phyloP scores from a whole-genome alignment of 2,888 invertebrate species.

The Enoplolaimus lenunculus region DNA sequence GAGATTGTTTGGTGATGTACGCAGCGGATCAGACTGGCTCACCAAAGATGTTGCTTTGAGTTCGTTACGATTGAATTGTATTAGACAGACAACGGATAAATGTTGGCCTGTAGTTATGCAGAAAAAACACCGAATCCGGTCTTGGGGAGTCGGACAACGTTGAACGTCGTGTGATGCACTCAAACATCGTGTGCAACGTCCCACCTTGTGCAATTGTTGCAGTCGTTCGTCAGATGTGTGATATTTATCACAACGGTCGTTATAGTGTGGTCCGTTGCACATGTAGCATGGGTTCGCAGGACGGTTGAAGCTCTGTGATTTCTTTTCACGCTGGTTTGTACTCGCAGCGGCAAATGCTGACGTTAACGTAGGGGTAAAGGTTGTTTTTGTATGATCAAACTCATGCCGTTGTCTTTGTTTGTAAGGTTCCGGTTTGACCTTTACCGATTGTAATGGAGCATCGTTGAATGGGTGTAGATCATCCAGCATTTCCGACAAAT shows the following conservation, averaged over 20 bases:
- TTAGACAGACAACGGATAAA: background rate
- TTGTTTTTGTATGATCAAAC: background rate
- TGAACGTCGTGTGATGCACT: background rate
- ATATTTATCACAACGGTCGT: background rate
- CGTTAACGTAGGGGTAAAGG: background rate
- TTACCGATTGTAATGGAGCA: background rate
- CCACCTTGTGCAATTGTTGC: background rate
- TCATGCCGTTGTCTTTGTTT: background rate
- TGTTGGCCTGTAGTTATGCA: background rate
- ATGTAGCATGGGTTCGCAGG: background rate
- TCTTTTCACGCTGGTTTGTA: background rate
- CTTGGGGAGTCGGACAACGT: background rate
- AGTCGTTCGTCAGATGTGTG: background rate
- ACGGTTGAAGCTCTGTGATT: background rate
- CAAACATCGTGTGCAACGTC: background rate
- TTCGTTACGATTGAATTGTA: constrained; percentile 23
- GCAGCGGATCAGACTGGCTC: too few relatives aligned
- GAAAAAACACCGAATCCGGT: background rate
- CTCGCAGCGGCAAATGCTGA: background rate
- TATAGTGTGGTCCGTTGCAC: background rate
- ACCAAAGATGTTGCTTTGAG: too few relatives aligned
- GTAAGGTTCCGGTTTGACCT: background rate
- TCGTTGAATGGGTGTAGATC: background rate
- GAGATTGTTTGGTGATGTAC: too few relatives aligned
- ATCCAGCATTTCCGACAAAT: background rate